Conservation (phyloP, 1,140 invertebrate genomes). For the Drosophila repletoides region DNA sequence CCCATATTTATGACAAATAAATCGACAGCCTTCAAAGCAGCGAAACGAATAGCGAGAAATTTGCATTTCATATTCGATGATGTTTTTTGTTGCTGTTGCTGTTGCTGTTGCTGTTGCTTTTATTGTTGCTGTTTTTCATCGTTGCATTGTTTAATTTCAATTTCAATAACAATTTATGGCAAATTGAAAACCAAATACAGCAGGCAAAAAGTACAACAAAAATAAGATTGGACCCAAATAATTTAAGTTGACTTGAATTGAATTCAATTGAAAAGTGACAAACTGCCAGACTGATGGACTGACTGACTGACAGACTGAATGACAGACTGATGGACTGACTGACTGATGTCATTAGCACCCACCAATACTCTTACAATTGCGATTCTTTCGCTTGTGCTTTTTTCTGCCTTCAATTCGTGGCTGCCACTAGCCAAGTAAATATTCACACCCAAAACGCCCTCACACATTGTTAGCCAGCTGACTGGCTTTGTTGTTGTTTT, state of each 20-base stretch:
- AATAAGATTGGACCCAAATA: slow-evolving; percentile 22
- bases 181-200: slow-evolving; percentile 49
- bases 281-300: slow-evolving; percentile 42
- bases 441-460: slow-evolving; percentile 50
- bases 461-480: slow-evolving; percentile 26
- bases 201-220: slow-evolving; percentile 1
- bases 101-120: too few species aligned
- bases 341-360: slow-evolving; percentile 63
- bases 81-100: slow-evolving; percentile 16
- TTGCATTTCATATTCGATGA: slow-evolving; percentile 42
- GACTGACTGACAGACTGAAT: too few species aligned
- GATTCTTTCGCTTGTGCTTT: slow-evolving; percentile 5
- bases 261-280: slow-evolving; percentile 55
- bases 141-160: slow-evolving; percentile 33
- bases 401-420: slow-evolving; percentile 7
- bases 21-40: slow-evolving; percentile 26
- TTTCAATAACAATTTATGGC: slow-evolving; percentile 52
- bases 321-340: too few species aligned
- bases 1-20: slow-evolving; percentile 10
- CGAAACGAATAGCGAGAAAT: slow-evolving; percentile 33
- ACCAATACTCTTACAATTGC: slow-evolving; percentile 23
- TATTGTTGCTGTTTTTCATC: not conserved
- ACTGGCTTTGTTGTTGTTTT: slow-evolving; percentile 6
- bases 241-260: slow-evolving; percentile 52
- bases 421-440: not conserved